Base-by-base conservation (phyloP, 1,140 invertebrate species). In the Saccostrea glomerata region DNA sequence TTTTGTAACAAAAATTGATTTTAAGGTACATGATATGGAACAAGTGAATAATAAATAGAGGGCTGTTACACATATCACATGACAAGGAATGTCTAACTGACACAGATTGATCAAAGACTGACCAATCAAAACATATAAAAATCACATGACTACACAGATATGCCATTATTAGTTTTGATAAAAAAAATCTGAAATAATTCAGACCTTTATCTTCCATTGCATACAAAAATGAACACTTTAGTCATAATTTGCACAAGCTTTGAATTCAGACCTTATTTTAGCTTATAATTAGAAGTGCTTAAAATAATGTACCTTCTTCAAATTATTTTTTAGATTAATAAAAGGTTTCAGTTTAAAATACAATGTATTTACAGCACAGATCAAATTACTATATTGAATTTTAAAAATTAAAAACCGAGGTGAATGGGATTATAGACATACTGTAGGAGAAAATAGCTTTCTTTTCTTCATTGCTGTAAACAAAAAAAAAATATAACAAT, bases 1-100 rank as follows among this genome's bases (percentile, higher is more conserved):
- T 77, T 77, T 77, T 77, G 70, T 77, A 77, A 77, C 70, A 77
- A 77, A 77, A 77, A 77, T 77, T 77, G 25, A 77, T 77, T 77
- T 77, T 12, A 77, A 36, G 25, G 70, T 77, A 77, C 70, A 77
- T 77, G 70, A 77, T 77, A 30, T 77, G 70, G 70, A 77, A 77
- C 70, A 77, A 77, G 23, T 36, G 70, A 36, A 77, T 77, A 77
- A 77, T 77, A 77, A 77, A 77, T 77, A 77, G 66, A 73, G 25
- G 23, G 70, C 11, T 30, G 70, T 77, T 77, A 77, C 70, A 77
- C 11, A 12, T 30, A 73, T 73, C 23, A 25, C 30, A 30, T 25
- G 20, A 73, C 66, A 77, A 15, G 23, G 25, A 77, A 25, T 77
- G 70, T 77, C 70, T 25, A 77, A 77, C 15, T 77, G 30, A 77